Percentiles rank a stretch among this genome's conserved stretches.
Evolutionary conservation across 1,140 invertebrate genomes (phyloP).

Genomic region (Drosophila eugracilis): DNA sequence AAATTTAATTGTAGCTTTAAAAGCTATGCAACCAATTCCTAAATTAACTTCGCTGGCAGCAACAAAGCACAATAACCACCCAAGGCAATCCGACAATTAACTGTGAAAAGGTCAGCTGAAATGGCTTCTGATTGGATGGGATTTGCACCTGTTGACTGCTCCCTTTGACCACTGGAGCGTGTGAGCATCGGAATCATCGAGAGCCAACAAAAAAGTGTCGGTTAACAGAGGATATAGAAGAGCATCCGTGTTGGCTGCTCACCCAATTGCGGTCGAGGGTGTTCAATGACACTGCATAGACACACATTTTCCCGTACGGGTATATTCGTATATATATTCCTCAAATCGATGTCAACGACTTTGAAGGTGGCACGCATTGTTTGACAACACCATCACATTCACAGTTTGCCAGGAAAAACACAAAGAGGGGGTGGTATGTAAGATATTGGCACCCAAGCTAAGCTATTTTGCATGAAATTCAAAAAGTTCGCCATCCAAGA

Average conservation of each 20-base stretch:
- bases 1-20: too few relatives aligned
- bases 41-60: constrained; percentile 29
- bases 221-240: constrained; percentile 41
- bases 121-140: constrained; percentile 1
- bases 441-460: constrained; percentile 10
- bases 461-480: constrained; percentile 51
- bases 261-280: constrained; percentile 74
- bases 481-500: constrained; percentile 8
- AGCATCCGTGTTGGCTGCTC: constrained; percentile 38
- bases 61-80: background rate
- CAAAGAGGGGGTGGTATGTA: background rate
- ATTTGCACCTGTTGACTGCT: constrained; percentile 39
- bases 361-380: constrained; percentile 17
- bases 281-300: constrained; percentile 59
- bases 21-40: too few relatives aligned
- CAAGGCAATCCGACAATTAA: constrained; percentile 46
- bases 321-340: background rate
- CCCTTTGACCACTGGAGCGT: constrained; percentile 55
- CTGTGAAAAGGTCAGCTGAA: background rate
- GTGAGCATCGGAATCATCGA: constrained; percentile 38
- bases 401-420: constrained; percentile 2
- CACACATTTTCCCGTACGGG: constrained; percentile 7
- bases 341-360: constrained; percentile 49
- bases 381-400: constrained; percentile 17
- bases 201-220: constrained; percentile 17